These are phyloP conservation scores for Drosophila quadrilineata DNA, from an alignment of 1,140 invertebrate genomes.

Conservation along the genomic window DNA sequence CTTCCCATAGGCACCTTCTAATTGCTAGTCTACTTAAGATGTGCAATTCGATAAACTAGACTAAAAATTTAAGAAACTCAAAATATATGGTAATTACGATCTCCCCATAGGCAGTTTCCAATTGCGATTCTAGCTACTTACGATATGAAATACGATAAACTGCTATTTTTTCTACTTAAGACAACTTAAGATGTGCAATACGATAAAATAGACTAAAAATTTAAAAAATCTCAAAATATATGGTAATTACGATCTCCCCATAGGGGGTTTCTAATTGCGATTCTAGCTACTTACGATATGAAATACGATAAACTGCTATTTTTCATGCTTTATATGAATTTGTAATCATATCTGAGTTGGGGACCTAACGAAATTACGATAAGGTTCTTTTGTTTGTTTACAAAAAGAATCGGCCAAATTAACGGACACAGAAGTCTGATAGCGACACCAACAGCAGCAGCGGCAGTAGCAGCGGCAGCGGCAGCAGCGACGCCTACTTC, in stretches of 20 bases:
- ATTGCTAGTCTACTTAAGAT: not conserved
- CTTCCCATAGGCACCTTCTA: not conserved
- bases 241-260: not conserved
- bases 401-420: slow-evolving; percentile 3
- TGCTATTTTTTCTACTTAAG: not conserved
- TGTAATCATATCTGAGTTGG: slow-evolving; percentile 23
- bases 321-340: not conserved
- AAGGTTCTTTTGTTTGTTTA: slow-evolving; percentile 43
- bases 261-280: not conserved
- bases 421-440: not conserved
- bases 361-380: not conserved
- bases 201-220: too few species aligned
- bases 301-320: not conserved
- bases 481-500: not conserved
- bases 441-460: too few species aligned
- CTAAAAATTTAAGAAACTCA: too few species aligned
- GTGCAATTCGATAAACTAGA: not conserved
- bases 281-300: not conserved
- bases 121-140: not conserved
- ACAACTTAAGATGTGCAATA: not conserved
- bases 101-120: too few species aligned
- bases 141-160: not conserved
- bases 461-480: not conserved
- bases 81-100: not conserved
- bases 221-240: not conserved